Percentiles rank a stretch among this genome's conserved stretches.
Evolutionary conservation across 1,140 invertebrate genomes (phyloP).

Genomic region (Oncopeltus fasciatus): DNA sequence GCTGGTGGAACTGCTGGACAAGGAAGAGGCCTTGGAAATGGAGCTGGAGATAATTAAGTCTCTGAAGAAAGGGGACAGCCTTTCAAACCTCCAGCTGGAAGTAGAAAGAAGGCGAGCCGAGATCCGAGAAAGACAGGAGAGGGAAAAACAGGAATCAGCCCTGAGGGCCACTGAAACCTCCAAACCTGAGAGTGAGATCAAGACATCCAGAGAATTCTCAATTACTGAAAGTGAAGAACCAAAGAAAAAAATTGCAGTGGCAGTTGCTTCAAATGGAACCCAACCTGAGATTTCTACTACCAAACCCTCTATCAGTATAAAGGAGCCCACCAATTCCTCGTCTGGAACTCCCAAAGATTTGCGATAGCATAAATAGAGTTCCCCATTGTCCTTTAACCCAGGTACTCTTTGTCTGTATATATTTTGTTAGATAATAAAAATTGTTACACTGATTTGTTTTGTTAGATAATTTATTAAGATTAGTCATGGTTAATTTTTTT

Average conservation of each 20-base stretch:
- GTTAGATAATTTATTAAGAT: too few relatives aligned
- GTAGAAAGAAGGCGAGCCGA: not conserved
- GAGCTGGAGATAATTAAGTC: constrained; percentile 72
- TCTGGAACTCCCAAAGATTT: not conserved
- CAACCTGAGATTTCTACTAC: not conserved
- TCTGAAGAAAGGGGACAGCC: constrained; percentile 31
- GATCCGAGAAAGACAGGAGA: not conserved
- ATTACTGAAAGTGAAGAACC: too few relatives aligned
- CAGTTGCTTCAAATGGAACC: not conserved
- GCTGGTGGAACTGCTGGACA: constrained; percentile 71
- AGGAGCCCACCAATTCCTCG: not conserved
- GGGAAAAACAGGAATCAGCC: not conserved
- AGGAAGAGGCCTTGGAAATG: constrained; percentile 78
- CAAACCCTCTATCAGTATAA: not conserved
- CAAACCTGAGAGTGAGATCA: not conserved
- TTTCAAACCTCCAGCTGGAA: not conserved
- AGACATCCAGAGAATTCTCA: not conserved
- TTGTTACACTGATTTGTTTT: too few relatives aligned
- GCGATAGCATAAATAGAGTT: constrained; percentile 2
- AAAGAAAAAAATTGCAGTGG: not conserved
- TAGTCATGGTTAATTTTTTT: too few relatives aligned
- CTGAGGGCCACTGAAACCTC: not conserved
- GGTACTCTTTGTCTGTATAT: not conserved
- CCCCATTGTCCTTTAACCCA: too few relatives aligned
- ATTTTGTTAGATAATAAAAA: too few relatives aligned